phyloP scores from a whole-genome alignment of 1,140 invertebrate species.

The Penaeus japonicus region DNA sequence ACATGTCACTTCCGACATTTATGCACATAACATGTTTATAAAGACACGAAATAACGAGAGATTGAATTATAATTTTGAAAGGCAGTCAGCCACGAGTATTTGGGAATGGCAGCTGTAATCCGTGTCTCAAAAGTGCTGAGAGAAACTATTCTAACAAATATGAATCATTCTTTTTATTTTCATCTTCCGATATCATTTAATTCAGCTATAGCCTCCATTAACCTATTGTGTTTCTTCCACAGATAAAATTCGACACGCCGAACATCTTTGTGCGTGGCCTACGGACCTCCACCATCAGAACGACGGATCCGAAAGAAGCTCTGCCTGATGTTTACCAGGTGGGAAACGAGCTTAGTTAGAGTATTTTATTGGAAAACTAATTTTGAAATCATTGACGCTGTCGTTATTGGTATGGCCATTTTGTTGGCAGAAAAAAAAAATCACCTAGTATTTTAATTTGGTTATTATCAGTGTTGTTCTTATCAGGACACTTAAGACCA shows the following conservation, averaged over 20 bases:
- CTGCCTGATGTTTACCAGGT: constrained; percentile 51
- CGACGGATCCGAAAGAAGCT: constrained; percentile 9
- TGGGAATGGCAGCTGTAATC: neutral
- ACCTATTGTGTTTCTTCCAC: neutral
- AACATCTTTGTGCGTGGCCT: constrained; percentile 47
- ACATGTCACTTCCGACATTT: too few relatives aligned
- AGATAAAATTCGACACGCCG: constrained; percentile 52
- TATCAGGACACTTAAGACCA: too few relatives aligned
- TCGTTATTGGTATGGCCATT: too few relatives aligned
- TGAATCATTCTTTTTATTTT: neutral
- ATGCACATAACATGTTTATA: too few relatives aligned
- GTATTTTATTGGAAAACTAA: too few relatives aligned
- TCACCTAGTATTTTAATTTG: too few relatives aligned
- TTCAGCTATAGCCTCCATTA: neutral
- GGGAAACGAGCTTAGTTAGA: neutral
- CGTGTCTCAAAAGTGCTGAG: neutral
- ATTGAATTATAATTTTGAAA: neutral
- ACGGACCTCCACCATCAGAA: constrained; percentile 36
- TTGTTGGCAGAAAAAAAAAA: too few relatives aligned
- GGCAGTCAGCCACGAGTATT: neutral
- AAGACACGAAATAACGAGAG: neutral
- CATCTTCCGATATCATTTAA: neutral
- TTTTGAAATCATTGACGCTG: too few relatives aligned
- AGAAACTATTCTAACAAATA: neutral
- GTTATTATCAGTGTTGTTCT: too few relatives aligned